Percentiles rank a stretch among this genome's conserved stretches.
phyloP scores from a whole-genome alignment of 2,113 vertebrate genomes.

The Odontesthes bonariensis region DNA sequence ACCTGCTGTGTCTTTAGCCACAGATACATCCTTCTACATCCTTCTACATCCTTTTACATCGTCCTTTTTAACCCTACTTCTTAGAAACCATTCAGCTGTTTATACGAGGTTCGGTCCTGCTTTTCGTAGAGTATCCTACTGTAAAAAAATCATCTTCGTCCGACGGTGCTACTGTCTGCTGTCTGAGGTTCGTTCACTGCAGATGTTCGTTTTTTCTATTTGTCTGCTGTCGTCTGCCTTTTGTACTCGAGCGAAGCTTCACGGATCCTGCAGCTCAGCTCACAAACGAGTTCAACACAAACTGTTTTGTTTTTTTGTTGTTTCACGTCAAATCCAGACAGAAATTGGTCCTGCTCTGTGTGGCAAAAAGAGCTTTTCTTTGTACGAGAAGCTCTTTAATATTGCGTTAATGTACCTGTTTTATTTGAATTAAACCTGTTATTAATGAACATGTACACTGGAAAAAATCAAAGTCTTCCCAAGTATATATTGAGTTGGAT shows the following conservation, averaged over 20 bases:
- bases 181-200: conserved; percentile 37
- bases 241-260: conserved; percentile 42
- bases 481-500: too few species aligned
- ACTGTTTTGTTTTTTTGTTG: too few species aligned
- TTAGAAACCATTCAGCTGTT: conserved; percentile 24
- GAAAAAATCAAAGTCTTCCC: too few species aligned
- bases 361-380: background rate
- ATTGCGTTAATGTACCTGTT: conserved; percentile 18
- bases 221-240: conserved; percentile 31
- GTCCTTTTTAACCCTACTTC: conserved; percentile 37
- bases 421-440: conserved; percentile 24
- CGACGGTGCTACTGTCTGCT: conserved; percentile 60
- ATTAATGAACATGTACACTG: conserved; percentile 56
- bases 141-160: conserved; percentile 41
- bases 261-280: conserved; percentile 3
- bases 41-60: too few species aligned
- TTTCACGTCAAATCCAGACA: conserved; percentile 8
- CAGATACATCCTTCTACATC: too few species aligned
- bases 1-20: conserved; percentile 45
- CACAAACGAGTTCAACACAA: background rate
- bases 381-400: conserved; percentile 18
- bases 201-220: conserved; percentile 48
- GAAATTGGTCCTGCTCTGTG: conserved; percentile 18
- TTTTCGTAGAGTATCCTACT: conserved; percentile 36
- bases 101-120: conserved; percentile 19